Base-by-base conservation (phyloP, 2,888 invertebrate genomes). In the Amiota mariae region DNA sequence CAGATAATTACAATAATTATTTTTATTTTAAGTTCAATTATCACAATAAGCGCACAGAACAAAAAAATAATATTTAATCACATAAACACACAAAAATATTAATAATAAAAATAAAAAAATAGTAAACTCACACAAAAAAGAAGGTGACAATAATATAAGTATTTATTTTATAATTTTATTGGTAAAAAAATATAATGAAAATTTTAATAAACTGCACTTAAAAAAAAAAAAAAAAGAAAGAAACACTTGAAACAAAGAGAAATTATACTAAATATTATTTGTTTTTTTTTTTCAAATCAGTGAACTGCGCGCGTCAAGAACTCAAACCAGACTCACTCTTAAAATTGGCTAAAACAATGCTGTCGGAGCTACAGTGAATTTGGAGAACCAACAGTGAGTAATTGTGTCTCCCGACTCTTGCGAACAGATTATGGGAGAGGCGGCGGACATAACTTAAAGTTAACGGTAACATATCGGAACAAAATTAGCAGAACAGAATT, bases 271-370 rank as follows among this genome's bases (percentile, higher is more conserved):
- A n/a, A 3, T 24, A 24, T 24, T 2, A 2, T 2, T 24, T 24
- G 1, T 24, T 2, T 2, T 24, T 2, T 24, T 24, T 24, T 24
- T 2, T 24, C 3, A 24, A 24, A 59, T 8, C 71, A 4, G 13
- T 75, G 81, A 82, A 86, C 87, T 81, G 85, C 78, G 77, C 87
- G 73, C 86, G 79, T 74, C 83, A 82, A 87, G 85, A 84, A 84
- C 82, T 80, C 72, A 84, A 85, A 73, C 76, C 80, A 85, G 81
- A 87, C 87, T 87, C 84, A 83, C 85, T 82, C 81, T 80, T 82
- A 76, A 76, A 66, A 68, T 12, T 54, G 54, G 24, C 24, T 64
- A 1, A 46, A 46, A 64, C 20, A 59, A 59, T 2, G 20, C 59
- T 11, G 59, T 59, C 11, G 18, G 18, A 36, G 36, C 36, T 6